Evolutionary conservation across 2,797 vertebrate genomes (phyloP).

Genomic region (Brotula barbata): DNA sequence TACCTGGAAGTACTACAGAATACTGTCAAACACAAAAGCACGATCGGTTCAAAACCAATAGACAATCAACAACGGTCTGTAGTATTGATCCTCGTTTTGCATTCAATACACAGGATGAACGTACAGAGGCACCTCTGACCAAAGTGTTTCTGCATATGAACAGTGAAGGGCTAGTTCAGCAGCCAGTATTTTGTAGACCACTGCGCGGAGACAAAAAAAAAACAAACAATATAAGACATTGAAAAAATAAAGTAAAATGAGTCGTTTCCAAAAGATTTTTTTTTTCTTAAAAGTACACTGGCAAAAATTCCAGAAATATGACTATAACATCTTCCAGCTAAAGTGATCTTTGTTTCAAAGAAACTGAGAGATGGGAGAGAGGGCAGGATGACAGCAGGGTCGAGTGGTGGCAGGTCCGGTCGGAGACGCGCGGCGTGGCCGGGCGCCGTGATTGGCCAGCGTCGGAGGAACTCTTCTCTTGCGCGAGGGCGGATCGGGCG

Average conservation of each 20-base stretch:
- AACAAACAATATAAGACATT: slow-evolving; percentile 54
- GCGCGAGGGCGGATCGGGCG: slow-evolving; percentile 53
- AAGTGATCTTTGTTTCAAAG: slow-evolving; percentile 81
- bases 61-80: slow-evolving; percentile 75
- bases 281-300: slow-evolving; percentile 69
- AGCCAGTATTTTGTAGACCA: slow-evolving; percentile 71
- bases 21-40: slow-evolving; percentile 75
- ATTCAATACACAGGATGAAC: slow-evolving; percentile 78
- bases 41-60: slow-evolving; percentile 68
- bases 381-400: slow-evolving; percentile 44
- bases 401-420: slow-evolving; percentile 36
- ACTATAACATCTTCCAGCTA: slow-evolving; percentile 80
- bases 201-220: slow-evolving; percentile 69
- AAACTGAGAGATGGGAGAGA: slow-evolving; percentile 58
- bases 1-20: slow-evolving; percentile 79
- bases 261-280: slow-evolving; percentile 40
- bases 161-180: slow-evolving; percentile 77
- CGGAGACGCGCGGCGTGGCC: slow-evolving; percentile 46
- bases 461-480: slow-evolving; percentile 54
- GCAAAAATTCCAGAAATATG: slow-evolving; percentile 78
- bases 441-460: slow-evolving; percentile 60
- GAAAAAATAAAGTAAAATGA: slow-evolving; percentile 50
- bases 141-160: slow-evolving; percentile 82
- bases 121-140: slow-evolving; percentile 78
- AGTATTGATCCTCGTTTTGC: slow-evolving; percentile 78